Base-by-base conservation (phyloP, 2,113 vertebrate genomes). In the Microtus richardsoni region DNA sequence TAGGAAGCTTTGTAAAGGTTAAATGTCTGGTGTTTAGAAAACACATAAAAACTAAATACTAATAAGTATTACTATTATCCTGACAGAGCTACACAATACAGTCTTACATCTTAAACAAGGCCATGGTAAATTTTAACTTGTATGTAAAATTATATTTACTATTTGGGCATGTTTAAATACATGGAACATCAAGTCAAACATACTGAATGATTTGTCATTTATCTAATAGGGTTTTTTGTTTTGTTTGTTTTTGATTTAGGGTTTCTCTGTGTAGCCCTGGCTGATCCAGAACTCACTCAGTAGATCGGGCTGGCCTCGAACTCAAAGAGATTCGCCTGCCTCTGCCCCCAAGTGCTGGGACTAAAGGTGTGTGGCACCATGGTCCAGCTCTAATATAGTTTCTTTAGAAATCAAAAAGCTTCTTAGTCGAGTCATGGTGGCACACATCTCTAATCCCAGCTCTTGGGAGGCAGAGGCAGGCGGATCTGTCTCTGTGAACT, bases 161-260 rank as follows among this genome's bases (percentile, higher is more conserved):
- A 94, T 62, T 58, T 88, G n/a, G 54, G 52, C 44, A 60, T 28
- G 17, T 80, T 80, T 89, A 66, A 93, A 44, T 36, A 28, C 64
- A 79, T 83, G 22, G 44, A 41, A 85, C 47, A 95, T 71, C 73
- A 74, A 91, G 86, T 74, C 90, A 82, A 89, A 91, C 62, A 64
- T 83, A 83, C 4, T 41, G 26, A 62, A n/a, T 78, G 47, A 95
- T 88, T 92, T 91, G 91, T 70, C 75, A 95, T 80, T 70, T 96
- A 13, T 33, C 22, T 74, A 91, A 83, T 82, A 66, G 21, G 13
- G 16, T 7, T 77, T 44, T 70, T 70, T 70, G 66, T 21, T 71
- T n/a, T 71, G 36, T 70, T 71, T 71, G 36, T n/a, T 71, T 71
- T 19, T n/a, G 68, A n/a, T 36, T 9, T 17, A 21, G 33, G 17